Evolutionary conservation across 2,797 vertebrate species (phyloP).

Genomic region (Mormyrops attenuatus): DNA sequence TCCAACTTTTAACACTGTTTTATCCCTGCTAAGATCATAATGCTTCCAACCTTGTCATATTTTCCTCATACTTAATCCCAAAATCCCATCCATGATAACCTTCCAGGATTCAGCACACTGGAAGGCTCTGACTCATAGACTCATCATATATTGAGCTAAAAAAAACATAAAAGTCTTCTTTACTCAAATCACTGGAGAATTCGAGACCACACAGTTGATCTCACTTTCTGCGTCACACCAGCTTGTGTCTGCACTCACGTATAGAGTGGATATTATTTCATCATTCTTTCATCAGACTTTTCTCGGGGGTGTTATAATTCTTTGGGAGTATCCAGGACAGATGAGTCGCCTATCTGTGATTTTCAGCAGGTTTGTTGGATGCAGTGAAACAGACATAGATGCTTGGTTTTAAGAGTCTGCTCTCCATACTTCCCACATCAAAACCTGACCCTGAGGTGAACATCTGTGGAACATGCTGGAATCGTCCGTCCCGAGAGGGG

Average conservation of each 20-base stretch:
- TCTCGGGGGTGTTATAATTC: not conserved
- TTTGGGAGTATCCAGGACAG: not conserved
- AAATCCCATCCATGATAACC: not conserved
- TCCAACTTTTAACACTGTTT: not conserved
- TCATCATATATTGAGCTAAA: not conserved
- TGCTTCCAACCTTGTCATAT: not conserved
- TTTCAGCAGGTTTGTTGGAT: not conserved
- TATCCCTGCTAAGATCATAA: not conserved
- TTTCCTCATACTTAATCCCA: not conserved
- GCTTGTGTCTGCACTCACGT: not conserved
- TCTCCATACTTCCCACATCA: not conserved
- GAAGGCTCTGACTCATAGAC: not conserved
- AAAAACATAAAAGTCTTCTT: not conserved
- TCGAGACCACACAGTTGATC: not conserved
- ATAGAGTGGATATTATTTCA: not conserved
- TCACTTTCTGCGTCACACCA: not conserved
- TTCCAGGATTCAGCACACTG: not conserved
- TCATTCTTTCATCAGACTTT: not conserved
- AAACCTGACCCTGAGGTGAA: not conserved
- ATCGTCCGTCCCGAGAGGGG: not conserved
- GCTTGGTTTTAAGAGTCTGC: not conserved
- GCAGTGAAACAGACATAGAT: not conserved
- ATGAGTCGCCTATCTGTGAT: not conserved
- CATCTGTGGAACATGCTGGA: conserved; percentile 1
- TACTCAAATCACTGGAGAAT: not conserved